These are phyloP conservation scores for Drosophila trapezifrons DNA, from an alignment of 1,140 invertebrate genomes.

Conservation along the genomic window DNA sequence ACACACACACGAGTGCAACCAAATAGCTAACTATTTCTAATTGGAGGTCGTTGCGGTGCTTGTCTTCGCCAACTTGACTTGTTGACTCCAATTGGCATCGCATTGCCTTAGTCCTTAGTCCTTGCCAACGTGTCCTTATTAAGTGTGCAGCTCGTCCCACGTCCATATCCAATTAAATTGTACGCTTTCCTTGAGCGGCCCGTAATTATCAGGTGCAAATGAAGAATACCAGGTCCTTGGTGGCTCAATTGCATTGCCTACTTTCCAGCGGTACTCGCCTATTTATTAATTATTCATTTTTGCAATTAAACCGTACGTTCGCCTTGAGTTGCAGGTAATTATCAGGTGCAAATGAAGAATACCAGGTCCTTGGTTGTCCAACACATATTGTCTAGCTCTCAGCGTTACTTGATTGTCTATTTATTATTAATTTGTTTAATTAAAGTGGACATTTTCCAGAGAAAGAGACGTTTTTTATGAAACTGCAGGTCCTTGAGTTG, in stretches of 20 bases:
- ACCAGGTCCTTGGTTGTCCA: too few relatives aligned
- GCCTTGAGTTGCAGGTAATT: too few relatives aligned
- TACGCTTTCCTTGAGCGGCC: background rate
- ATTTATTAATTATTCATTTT: background rate
- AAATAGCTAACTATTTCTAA: slow-evolving; percentile 76
- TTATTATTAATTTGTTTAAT: too few relatives aligned
- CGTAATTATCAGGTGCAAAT: too few relatives aligned
- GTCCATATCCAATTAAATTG: slow-evolving; percentile 12
- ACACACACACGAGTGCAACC: slow-evolving; percentile 11
- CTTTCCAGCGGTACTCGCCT: background rate
- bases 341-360: too few relatives aligned
- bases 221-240: background rate
- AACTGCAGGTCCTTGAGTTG: too few relatives aligned
- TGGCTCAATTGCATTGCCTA: background rate
- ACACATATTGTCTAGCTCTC: too few relatives aligned
- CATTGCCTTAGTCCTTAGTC: slow-evolving; percentile 2
- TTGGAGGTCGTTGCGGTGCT: slow-evolving; percentile 68
- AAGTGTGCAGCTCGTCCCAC: slow-evolving; percentile 9
- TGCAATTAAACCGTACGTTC: too few relatives aligned
- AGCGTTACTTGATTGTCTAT: too few relatives aligned
- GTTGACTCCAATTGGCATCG: slow-evolving; percentile 30
- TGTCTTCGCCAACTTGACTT: slow-evolving; percentile 56
- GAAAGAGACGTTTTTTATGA: too few relatives aligned
- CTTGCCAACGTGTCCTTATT: slow-evolving; percentile 10
- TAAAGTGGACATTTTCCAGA: too few relatives aligned